Evolutionary conservation across 2,113 vertebrate species (phyloP), one percentile per base, ranked within the genome.

Genomic region (Edolisoma coerulescens): DNA sequence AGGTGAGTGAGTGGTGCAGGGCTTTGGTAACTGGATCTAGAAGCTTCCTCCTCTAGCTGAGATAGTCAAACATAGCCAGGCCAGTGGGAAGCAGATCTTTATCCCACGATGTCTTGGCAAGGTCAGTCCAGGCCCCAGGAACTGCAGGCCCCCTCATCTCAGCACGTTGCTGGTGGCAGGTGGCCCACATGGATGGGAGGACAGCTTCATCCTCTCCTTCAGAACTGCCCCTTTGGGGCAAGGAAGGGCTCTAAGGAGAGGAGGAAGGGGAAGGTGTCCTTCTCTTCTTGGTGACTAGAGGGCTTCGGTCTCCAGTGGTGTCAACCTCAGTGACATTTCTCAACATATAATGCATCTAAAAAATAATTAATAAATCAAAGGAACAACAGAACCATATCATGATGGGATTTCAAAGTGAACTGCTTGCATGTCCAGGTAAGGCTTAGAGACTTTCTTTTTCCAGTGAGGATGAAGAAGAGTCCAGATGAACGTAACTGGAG

Each of bases 261-360:
- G 32, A 80, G 50, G 64, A 82, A 83, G 26, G 28, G 68, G 41
- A 89, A 85, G 53, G 37, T 91, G 75, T 64, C 89, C 33, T 86
- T 75, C 87, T 90, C 83, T 76, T 94, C 74, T 81, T 61, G 65
- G 74, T 53, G 50, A 68, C 83, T 63, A 79, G 64, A 96, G 42
- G 60, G 69, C 75, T 97, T 94, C 54, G 54, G 64, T 89, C 67
- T 84, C 67, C 69, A 92, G 76, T 35, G 33, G 39, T 35, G 63
- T 47, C 87, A 91, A 86, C 49, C 50, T 85, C 8, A 6, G 27
- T 80, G 90, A 69, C 15, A n/a, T 79, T 60, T 82, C 35, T 81
- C 82, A 96, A 94, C 39, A 69, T 54, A 80, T 79, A 96, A 90
- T 32, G 78, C 53, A 88, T 91, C 71, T 60, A 54, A 96, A 94